Evolutionary conservation across 2,888 invertebrate genomes (phyloP), one percentile per base, ranked within the genome.

Genomic region (Stenchaetothrips biformis): DNA sequence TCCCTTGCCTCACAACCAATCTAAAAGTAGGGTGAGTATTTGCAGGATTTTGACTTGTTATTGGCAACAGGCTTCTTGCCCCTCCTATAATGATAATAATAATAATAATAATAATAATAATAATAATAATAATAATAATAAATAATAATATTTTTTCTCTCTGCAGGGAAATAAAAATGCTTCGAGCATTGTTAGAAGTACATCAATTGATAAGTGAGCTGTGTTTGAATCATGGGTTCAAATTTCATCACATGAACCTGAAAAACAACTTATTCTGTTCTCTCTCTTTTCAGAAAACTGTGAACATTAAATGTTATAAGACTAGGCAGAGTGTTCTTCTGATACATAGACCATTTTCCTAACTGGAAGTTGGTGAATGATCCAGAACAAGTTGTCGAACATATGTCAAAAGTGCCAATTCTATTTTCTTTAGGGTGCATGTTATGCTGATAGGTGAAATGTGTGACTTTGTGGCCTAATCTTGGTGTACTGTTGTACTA

Each of bases 11-110:
- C 67, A 74, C 25, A 74, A 74, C 11, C 21, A n/a, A 25, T 74
- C 67, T 2, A 74, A 74, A 74, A 74, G 67, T 74, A 74, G 67
- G 25, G 67, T 74, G 11, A 74, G 67, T 74, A 74, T 18, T 18
- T 53, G 18, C 13, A 13, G 13, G 6, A 18, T 37, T n/a, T 37
- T 37, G 37, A 37, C 37, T 4, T 3, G 53, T 53, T 13, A 53
- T 18, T 13, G 2, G 16, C 0, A 1, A 18, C 18, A 18, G 13
- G 16, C 6, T 13, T 13, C 18, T 59, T 13, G 4, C 11, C 59
- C 16, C 13, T 13, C 18, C 59, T 13, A 16, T 6, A 6, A 13
- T 59, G 0, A n/a, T 2, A 67, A 21, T 21, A 18, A n/a, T 62
- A n/a, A n/a, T 25, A 11, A 25, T 25, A 21, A 74, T 53, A 53